A percentile compares a stretch with the other conserved stretches of the same genome.
Evolutionary conservation across 2,888 invertebrate species (phyloP).

Genomic region (Tiliacea citrago): DNA sequence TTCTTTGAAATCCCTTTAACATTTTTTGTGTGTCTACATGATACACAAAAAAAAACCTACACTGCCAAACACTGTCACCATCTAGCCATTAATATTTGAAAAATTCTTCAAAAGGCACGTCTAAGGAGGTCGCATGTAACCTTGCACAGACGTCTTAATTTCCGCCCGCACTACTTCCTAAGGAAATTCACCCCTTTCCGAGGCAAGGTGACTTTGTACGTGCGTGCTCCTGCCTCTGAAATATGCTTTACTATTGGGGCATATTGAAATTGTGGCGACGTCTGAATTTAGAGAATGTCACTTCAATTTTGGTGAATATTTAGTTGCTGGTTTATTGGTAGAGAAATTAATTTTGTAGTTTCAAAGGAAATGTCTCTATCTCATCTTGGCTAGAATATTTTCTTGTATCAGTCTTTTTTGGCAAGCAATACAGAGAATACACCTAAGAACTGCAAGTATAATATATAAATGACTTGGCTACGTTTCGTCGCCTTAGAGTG

Average conservation of each 20-base stretch:
- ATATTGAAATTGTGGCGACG: slow-evolving; percentile 38
- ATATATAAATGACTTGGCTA: no score
- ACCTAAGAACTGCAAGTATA: not conserved
- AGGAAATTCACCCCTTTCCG: slow-evolving; percentile 67
- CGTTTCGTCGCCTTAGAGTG: no score
- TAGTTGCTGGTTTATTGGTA: slow-evolving; percentile 12
- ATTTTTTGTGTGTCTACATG: not conserved
- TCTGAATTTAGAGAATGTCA: slow-evolving; percentile 46
- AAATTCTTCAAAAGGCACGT: slow-evolving; percentile 41
- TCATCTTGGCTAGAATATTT: not conserved
- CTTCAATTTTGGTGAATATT: slow-evolving; percentile 49
- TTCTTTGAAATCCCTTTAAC: not conserved
- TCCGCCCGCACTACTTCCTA: slow-evolving; percentile 62
- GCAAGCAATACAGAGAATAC: no score
- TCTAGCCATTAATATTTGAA: slow-evolving; percentile 53
- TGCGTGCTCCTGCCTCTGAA: slow-evolving; percentile 46
- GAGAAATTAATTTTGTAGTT: slow-evolving; percentile 43
- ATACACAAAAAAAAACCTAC: not conserved
- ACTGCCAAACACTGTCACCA: slow-evolving; percentile 48
- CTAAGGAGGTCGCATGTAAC: slow-evolving; percentile 52
- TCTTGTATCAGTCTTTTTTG: not conserved
- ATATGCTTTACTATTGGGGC: slow-evolving; percentile 56
- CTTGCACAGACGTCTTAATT: slow-evolving; percentile 70
- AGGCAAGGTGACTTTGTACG: slow-evolving; percentile 58
- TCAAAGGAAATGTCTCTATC: not conserved